phyloP scores from a whole-genome alignment of 2,888 invertebrate genomes.

The Actias luna region DNA sequence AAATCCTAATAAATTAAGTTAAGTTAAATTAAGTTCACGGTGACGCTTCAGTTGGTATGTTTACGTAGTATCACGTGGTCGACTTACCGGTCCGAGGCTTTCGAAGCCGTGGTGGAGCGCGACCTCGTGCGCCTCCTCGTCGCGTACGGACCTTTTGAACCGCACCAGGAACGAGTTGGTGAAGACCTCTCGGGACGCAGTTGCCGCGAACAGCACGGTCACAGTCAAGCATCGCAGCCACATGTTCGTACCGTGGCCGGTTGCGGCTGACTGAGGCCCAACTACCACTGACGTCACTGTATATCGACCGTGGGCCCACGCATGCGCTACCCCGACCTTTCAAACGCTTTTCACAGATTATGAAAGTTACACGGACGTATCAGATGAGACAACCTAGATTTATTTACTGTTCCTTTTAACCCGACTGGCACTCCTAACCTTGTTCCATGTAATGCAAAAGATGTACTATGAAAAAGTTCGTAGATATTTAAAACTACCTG shows the following conservation, averaged over 20 bases:
- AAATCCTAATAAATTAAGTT: constrained; percentile 33
- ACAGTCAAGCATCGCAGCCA: constrained; percentile 74
- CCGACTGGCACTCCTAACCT: constrained; percentile 26
- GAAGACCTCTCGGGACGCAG: constrained; percentile 86
- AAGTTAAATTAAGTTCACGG: too few relatives aligned
- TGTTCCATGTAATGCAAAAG: constrained; percentile 23
- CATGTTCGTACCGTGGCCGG: constrained; percentile 70
- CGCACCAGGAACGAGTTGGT: constrained; percentile 98
- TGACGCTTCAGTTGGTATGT: constrained; percentile 49
- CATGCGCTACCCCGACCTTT: constrained; percentile 59
- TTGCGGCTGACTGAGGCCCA: constrained; percentile 71
- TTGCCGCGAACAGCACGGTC: constrained; percentile 65
- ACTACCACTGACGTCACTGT: constrained; percentile 68
- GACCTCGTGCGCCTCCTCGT: constrained; percentile 89
- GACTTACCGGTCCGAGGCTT: constrained; percentile 96
- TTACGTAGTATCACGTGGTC: constrained; percentile 75
- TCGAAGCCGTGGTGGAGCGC: constrained; percentile 96
- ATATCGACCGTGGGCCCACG: constrained; percentile 68
- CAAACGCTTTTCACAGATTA: constrained; percentile 54
- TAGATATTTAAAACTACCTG: too few relatives aligned
- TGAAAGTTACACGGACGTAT: constrained; percentile 55
- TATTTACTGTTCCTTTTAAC: constrained; percentile 28
- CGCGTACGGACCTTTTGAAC: constrained; percentile 89
- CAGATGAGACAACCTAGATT: constrained; percentile 47
- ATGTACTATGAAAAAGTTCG: too few relatives aligned